Percentiles rank a stretch among this genome's conserved stretches.
Evolutionary conservation across 2,113 vertebrate genomes (phyloP).

Genomic region (Bos javanicus): DNA sequence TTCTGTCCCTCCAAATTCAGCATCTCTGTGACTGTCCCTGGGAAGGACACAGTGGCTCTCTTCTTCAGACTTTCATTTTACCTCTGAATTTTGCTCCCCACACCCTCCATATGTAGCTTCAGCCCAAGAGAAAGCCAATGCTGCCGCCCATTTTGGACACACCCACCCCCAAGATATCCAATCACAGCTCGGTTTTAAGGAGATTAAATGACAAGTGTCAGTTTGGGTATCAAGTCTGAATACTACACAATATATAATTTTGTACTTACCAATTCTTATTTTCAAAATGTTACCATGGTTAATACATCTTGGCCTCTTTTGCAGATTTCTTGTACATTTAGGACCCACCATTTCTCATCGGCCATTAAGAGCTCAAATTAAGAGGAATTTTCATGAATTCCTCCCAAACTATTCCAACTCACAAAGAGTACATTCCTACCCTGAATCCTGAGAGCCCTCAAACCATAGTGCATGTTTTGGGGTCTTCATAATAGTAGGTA

Average conservation of each 20-base stretch:
- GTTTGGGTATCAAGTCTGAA: background rate
- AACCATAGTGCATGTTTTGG: background rate
- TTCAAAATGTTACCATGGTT: background rate
- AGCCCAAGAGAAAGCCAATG: background rate
- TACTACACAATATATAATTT: background rate
- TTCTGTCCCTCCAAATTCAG: background rate
- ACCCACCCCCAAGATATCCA: background rate
- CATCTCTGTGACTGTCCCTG: background rate
- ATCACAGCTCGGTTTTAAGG: background rate
- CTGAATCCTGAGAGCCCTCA: background rate
- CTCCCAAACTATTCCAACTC: background rate
- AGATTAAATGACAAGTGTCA: background rate
- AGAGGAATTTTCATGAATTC: background rate
- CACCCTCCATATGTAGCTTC: background rate
- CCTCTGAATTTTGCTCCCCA: background rate
- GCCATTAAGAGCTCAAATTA: background rate
- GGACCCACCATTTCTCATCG: background rate
- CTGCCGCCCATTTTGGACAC: background rate
- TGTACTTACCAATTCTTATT: background rate
- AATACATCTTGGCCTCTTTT: background rate
- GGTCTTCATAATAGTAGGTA: background rate
- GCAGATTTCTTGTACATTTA: background rate
- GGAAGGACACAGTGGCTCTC: background rate
- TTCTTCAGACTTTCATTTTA: background rate
- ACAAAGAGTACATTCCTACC: background rate